phyloP scores from a whole-genome alignment of 2,113 vertebrate species.

The Leucopsar rothschildi region DNA sequence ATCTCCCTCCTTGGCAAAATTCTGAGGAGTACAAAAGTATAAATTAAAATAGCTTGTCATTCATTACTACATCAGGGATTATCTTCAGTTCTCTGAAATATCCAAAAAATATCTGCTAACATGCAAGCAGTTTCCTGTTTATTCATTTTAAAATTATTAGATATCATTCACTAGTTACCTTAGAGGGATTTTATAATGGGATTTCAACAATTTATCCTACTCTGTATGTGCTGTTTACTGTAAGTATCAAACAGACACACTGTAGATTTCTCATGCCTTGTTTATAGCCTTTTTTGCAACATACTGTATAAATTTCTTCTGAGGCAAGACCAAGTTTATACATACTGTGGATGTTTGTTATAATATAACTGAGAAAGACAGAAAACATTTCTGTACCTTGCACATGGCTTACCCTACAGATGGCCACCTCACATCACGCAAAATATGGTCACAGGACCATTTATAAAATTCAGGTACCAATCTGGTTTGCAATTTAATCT shows the following conservation, averaged over 20 bases:
- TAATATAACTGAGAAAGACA: background rate
- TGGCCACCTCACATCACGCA: background rate
- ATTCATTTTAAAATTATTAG: background rate
- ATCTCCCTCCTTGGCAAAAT: background rate
- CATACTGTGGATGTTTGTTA: background rate
- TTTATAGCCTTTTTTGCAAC: background rate
- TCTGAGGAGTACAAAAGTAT: background rate
- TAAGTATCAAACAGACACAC: background rate
- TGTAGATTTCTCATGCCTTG: background rate
- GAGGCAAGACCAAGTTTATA: background rate
- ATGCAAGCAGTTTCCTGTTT: background rate
- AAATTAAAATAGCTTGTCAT: background rate
- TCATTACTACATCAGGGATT: background rate
- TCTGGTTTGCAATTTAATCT: background rate
- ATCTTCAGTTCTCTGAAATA: background rate
- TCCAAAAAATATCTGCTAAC: background rate
- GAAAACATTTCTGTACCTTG: background rate
- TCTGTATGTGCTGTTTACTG: background rate
- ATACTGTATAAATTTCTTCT: background rate
- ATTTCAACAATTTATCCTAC: background rate
- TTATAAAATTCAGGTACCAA: background rate
- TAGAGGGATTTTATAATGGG: background rate
- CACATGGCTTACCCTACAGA: background rate
- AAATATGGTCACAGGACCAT: background rate
- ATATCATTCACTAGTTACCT: background rate